These are phyloP conservation scores for Aix galericulata DNA, from an alignment of 2,113 vertebrate species.

Conservation along the genomic window DNA sequence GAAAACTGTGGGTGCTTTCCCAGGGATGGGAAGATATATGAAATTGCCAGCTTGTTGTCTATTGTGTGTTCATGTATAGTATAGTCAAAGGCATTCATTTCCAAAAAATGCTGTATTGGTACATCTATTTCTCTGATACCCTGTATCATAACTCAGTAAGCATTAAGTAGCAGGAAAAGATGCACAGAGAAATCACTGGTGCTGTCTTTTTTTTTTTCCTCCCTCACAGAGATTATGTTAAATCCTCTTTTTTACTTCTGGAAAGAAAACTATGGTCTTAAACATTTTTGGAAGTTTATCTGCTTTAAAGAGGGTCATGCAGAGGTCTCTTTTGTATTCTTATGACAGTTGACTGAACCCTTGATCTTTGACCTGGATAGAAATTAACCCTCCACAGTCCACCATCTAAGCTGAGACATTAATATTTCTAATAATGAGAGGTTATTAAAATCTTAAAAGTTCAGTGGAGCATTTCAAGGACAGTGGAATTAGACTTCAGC, in stretches of 20 bases:
- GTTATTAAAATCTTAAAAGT: constrained; percentile 61
- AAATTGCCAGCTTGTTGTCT: neutral
- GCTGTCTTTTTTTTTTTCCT: neutral
- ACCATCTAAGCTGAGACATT: neutral
- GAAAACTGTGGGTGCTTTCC: neutral
- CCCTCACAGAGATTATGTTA: neutral
- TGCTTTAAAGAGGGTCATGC: constrained; percentile 21
- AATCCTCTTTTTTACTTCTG: neutral
- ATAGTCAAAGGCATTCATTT: neutral
- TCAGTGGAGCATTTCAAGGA: constrained; percentile 71
- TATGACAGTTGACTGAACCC: constrained; percentile 82
- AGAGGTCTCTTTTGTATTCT: constrained; percentile 63
- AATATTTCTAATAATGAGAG: constrained; percentile 47
- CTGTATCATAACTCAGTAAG: neutral
- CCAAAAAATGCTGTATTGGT: neutral
- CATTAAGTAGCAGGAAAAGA: neutral
- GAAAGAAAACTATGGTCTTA: constrained; percentile 24
- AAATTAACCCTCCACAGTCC: constrained; percentile 54
- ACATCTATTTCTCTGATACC: neutral
- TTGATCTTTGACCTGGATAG: constrained; percentile 79
- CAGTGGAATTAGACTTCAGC: constrained; percentile 45
- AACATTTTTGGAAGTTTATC: constrained; percentile 43
- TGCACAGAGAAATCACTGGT: neutral
- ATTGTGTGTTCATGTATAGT: neutral
- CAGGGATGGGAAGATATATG: neutral